Conservation (phyloP, 2,888 invertebrate genomes). For the Notodonta dromedarius region DNA sequence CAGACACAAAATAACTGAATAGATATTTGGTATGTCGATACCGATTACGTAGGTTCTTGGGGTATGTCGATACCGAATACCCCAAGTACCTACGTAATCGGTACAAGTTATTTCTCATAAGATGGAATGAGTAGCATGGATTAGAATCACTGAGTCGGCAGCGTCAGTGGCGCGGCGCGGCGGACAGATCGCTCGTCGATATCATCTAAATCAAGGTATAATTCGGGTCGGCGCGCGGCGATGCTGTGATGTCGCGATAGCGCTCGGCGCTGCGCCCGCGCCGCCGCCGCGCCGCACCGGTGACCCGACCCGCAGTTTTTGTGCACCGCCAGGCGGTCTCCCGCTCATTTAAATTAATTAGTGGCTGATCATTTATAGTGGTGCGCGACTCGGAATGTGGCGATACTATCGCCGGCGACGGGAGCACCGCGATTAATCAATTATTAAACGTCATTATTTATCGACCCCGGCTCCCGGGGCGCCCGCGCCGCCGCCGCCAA, state of each 20-base stretch:
- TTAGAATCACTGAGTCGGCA: neutral
- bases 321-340: conserved; percentile 50
- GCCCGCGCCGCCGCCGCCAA: conserved; percentile 29
- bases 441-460: conserved; percentile 78
- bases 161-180: conserved; percentile 20
- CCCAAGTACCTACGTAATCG: no score
- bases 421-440: conserved; percentile 70
- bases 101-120: no score
- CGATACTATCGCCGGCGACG: conserved; percentile 43
- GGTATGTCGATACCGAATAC: no score
- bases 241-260: conserved; percentile 41
- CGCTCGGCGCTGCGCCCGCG: conserved; percentile 19
- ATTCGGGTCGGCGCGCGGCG: conserved; percentile 36
- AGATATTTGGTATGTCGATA: no score
- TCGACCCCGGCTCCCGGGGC: conserved; percentile 44
- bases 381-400: conserved; percentile 40
- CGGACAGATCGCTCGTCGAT: conserved; percentile 44
- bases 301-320: conserved; percentile 33
- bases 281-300: conserved; percentile 14
- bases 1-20: no score
- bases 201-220: conserved; percentile 54
- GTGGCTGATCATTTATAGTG: conserved; percentile 59
- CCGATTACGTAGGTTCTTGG: no score
- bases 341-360: conserved; percentile 75
- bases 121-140: neutral